A percentile compares a stretch with the other conserved stretches of the same genome.
These are phyloP conservation scores for Terrapene triunguis DNA, from an alignment of 2,113 vertebrate genomes.

Conservation along the genomic window DNA sequence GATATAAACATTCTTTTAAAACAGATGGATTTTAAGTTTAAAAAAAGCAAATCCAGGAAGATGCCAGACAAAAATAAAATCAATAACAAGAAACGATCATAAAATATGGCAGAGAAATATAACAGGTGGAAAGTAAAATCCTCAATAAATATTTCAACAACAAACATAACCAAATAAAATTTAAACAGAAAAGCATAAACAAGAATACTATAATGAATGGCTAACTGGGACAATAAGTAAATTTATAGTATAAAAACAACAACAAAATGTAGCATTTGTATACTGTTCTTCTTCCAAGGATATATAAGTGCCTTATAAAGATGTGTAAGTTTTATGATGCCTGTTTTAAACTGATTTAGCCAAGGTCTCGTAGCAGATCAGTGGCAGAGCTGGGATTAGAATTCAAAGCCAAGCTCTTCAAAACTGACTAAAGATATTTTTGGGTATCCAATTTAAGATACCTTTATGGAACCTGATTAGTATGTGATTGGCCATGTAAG, in stretches of 20 bases:
- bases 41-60: neutral
- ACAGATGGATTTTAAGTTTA: neutral
- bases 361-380: neutral
- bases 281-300: neutral
- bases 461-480: neutral
- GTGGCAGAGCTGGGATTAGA: neutral
- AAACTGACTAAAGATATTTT: neutral
- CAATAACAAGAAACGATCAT: neutral
- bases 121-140: neutral
- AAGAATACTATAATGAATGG: neutral
- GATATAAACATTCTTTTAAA: neutral
- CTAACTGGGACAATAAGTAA: neutral
- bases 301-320: neutral
- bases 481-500: neutral
- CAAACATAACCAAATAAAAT: neutral
- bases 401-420: neutral
- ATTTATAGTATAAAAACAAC: neutral
- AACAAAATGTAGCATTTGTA: neutral
- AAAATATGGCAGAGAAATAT: neutral
- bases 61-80: neutral
- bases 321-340: neutral
- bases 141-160: accelerated
- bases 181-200: accelerated
- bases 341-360: neutral
- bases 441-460: accelerated